A percentile compares a stretch with the other conserved stretches of the same genome.
Conservation (phyloP, 2,113 vertebrate genomes). For the Brachionichthys hirsutus region DNA sequence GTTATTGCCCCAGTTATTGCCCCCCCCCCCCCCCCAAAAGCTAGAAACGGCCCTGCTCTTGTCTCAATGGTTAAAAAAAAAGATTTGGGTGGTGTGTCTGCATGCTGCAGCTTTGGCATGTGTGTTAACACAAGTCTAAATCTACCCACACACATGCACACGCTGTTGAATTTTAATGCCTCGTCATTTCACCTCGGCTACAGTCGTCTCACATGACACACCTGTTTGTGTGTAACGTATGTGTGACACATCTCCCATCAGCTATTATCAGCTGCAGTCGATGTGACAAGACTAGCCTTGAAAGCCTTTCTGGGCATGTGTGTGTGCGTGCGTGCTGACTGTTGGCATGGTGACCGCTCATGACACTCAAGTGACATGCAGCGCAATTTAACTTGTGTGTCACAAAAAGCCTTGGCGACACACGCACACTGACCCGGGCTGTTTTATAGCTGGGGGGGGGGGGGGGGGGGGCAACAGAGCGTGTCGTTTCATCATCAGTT, state of each 20-base stretch:
- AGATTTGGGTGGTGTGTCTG: too few relatives aligned
- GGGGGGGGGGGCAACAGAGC: constrained; percentile 36
- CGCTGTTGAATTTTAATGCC: constrained; percentile 16
- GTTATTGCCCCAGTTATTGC: too few relatives aligned
- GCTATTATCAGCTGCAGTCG: constrained; percentile 2
- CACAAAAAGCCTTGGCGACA: constrained; percentile 7
- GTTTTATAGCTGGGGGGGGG: background rate
- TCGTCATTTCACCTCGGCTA: constrained; percentile 24
- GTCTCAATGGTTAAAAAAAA: too few relatives aligned
- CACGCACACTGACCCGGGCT: background rate
- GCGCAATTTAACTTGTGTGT: background rate
- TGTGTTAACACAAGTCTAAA: too few relatives aligned
- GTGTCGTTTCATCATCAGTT: constrained; percentile 19
- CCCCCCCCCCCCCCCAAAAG: too few relatives aligned
- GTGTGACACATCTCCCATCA: constrained; percentile 45
- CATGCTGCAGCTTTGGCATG: too few relatives aligned
- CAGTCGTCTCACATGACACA: constrained; percentile 35
- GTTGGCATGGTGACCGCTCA: constrained; percentile 26
- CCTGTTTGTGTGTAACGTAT: constrained; percentile 3
- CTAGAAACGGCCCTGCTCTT: too few relatives aligned
- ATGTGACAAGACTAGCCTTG: constrained; percentile 26
- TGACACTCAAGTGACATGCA: constrained; percentile 32
- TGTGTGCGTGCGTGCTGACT: background rate
- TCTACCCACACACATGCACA: constrained; percentile 1
- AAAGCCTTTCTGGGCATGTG: background rate